Evolutionary conservation across 2,888 invertebrate species (phyloP).

Genomic region (Pardosa pseudoannulata): DNA sequence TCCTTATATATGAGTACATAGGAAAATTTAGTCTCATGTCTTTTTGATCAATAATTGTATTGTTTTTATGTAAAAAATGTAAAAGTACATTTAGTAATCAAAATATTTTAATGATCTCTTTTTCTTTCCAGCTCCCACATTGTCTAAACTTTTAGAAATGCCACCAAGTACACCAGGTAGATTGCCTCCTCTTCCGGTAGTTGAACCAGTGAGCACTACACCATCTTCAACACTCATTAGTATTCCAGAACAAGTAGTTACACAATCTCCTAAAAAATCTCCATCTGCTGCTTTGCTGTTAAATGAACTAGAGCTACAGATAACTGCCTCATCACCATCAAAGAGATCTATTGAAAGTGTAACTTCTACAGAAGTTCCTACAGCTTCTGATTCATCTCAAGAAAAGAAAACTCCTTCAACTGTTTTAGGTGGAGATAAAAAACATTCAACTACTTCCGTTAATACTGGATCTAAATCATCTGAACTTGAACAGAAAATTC

Average conservation of each 20-base stretch:
- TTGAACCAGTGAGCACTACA: constrained; percentile 21
- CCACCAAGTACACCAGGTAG: constrained; percentile 70
- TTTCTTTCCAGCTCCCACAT: constrained; percentile 62
- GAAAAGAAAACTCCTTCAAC: not conserved
- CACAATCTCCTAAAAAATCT: not conserved
- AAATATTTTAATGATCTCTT: too few species aligned
- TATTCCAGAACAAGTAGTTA: not conserved
- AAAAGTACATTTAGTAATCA: too few species aligned
- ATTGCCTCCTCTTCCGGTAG: constrained; percentile 65
- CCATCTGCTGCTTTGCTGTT: not conserved
- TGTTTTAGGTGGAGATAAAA: not conserved
- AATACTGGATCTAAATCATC: not conserved
- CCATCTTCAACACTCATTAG: not conserved
- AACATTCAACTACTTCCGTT: not conserved
- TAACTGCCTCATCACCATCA: not conserved
- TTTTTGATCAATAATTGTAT: too few species aligned
- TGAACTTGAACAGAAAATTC: not conserved
- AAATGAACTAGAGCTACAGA: not conserved
- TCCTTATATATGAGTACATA: too few species aligned
- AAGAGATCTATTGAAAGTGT: not conserved
- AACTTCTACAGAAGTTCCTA: not conserved
- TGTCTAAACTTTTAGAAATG: constrained; percentile 71
- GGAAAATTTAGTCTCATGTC: too few species aligned
- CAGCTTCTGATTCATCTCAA: not conserved
- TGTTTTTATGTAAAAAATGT: too few species aligned